Percentiles rank a stretch among this genome's conserved stretches.
These are phyloP conservation scores for Acromyrmex echinatior DNA, from an alignment of 1,140 invertebrate genomes.

Conservation along the genomic window DNA sequence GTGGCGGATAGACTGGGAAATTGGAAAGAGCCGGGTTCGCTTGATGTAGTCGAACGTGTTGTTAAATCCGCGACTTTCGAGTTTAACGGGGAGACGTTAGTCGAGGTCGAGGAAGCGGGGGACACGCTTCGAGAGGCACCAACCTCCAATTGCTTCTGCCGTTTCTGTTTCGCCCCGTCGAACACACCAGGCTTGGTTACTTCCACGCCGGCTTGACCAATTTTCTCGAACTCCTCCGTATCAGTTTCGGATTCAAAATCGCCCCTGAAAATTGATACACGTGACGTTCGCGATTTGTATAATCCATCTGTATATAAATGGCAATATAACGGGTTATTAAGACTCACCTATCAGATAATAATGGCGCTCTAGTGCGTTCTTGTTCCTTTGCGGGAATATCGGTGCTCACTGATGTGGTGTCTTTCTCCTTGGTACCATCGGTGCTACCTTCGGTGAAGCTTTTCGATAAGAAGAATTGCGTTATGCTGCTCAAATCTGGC, in stretches of 20 bases:
- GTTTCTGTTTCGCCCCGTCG: constrained; percentile 79
- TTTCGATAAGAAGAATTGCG: constrained; percentile 90
- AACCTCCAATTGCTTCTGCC: constrained; percentile 85
- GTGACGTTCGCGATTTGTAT: not conserved
- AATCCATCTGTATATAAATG: not conserved
- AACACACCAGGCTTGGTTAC: constrained; percentile 84
- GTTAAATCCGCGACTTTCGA: constrained; percentile 80
- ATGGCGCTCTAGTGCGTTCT: constrained; percentile 74
- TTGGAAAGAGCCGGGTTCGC: constrained; percentile 81
- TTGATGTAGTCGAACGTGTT: constrained; percentile 81
- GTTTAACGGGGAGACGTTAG: constrained; percentile 82
- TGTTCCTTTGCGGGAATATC: constrained; percentile 77
- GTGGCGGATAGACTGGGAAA: constrained; percentile 78
- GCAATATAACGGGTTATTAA: not conserved
- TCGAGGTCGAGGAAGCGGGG: constrained; percentile 82
- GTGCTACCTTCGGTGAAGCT: constrained; percentile 81
- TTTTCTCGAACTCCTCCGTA: constrained; percentile 94
- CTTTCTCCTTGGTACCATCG: constrained; percentile 82
- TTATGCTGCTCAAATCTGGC: constrained; percentile 90
- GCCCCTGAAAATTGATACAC: constrained; percentile 83
- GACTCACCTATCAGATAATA: constrained; percentile 81
- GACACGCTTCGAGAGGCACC: constrained; percentile 84
- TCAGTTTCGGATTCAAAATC: constrained; percentile 93
- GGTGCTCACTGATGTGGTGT: constrained; percentile 78
- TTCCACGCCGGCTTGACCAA: constrained; percentile 87